Base-by-base conservation (phyloP, 2,888 invertebrate species). In the Drosophila tanythrix region DNA sequence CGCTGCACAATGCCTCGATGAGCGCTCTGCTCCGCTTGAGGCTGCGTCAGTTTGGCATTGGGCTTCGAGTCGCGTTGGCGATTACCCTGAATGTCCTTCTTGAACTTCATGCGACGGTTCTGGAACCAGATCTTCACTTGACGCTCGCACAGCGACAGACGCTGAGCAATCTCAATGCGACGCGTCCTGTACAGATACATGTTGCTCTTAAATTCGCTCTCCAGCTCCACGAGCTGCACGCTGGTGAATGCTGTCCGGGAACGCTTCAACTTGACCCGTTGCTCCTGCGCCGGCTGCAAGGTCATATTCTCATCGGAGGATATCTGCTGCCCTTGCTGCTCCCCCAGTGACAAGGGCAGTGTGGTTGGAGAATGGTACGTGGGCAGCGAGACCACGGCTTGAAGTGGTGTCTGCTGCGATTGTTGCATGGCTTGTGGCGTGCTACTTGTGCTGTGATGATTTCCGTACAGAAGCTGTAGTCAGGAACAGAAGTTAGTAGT, bases 121-220 rank as follows among this genome's bases (percentile, higher is more conserved):
- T 97, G 96, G 92, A 97, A 97, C 97, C 97, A 97, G 89, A 97
- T 96, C 93, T 97, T 97, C 82, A 97, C 97, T 93, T 98, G 97
- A 71, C 97, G 94, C 91, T 98, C 97, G 59, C 97, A 97, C 76
- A 99, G 94, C 91, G 97, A 96, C 92, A 99, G 95, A 79, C 97
- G 96, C 93, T 98, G 98, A 13, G 99, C 98, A 92, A 99, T 98
- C 94, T 99, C 98, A 93, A 99, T 98, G 91, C 99, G 95, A 92
- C 98, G 95, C 92, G 98, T 95, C 82, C 99, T 95, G 59, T 98
- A 98, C 91, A 99, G 94, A 94, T 99, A 99, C 92, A 97, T 95
- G 94, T 98, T 98, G 94, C 96, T 98, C 93, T 98, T 98, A 93
- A 99, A 99, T 94, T 99, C 98, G 92, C 98, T 98, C 93, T 99